phyloP scores from a whole-genome alignment of 2,797 vertebrate species.

The Natrix natrix region DNA sequence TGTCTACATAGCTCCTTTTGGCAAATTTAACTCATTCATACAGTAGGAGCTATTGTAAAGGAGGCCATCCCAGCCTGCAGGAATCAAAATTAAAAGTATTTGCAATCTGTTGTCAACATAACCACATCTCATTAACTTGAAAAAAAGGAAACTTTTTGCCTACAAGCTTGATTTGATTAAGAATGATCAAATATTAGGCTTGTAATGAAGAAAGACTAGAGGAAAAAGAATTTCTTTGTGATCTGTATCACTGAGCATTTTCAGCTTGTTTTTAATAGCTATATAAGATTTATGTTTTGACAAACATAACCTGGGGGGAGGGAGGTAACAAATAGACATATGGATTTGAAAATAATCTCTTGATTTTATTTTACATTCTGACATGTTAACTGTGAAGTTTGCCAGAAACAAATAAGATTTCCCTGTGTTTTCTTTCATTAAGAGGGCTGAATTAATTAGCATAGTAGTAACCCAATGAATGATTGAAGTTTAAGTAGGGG shows the following conservation, averaged over 20 bases:
- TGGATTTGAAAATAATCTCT: slow-evolving; percentile 68
- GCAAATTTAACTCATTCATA: slow-evolving; percentile 78
- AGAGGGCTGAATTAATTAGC: slow-evolving; percentile 64
- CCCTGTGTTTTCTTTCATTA: slow-evolving; percentile 58
- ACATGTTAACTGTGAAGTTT: slow-evolving; percentile 70
- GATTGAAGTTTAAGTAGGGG: slow-evolving; percentile 63
- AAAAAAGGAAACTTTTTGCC: slow-evolving; percentile 79
- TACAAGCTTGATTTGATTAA: slow-evolving; percentile 80
- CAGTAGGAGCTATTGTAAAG: slow-evolving; percentile 74
- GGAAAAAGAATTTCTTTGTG: slow-evolving; percentile 59
- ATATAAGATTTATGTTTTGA: slow-evolving; percentile 73
- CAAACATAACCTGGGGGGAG: slow-evolving; percentile 60
- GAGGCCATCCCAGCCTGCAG: slow-evolving; percentile 79
- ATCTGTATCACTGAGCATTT: slow-evolving; percentile 66
- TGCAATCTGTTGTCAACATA: slow-evolving; percentile 78
- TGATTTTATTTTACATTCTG: slow-evolving; percentile 72
- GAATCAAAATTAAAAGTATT: slow-evolving; percentile 79
- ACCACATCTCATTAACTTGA: slow-evolving; percentile 79
- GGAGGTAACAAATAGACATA: slow-evolving; percentile 61
- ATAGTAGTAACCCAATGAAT: slow-evolving; percentile 46
- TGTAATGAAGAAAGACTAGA: slow-evolving; percentile 41
- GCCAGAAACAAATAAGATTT: slow-evolving; percentile 64
- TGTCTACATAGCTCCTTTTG: slow-evolving; percentile 80
- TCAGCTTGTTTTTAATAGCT: slow-evolving; percentile 71
- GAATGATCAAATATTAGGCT: slow-evolving; percentile 79